Conservation (phyloP, 2,113 vertebrate genomes). For the Cettia cetti region DNA sequence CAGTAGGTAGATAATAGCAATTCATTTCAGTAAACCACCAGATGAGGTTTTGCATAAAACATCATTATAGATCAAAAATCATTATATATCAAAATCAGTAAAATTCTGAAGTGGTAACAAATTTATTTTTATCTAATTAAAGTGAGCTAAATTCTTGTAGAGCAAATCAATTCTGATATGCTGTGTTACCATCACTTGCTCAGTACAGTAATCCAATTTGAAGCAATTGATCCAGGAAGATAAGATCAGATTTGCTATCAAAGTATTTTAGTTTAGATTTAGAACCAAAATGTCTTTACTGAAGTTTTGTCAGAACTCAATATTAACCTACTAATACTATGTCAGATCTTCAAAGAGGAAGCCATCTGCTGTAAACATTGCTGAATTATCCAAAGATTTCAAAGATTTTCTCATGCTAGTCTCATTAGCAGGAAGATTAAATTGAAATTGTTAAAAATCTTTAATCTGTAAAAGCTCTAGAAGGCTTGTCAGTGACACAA, state of each 20-base stretch:
- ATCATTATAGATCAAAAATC: neutral
- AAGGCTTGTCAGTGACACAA: neutral
- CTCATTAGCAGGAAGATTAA: neutral
- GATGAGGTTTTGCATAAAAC: constrained; percentile 14
- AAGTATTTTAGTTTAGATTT: constrained; percentile 21
- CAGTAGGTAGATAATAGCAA: neutral
- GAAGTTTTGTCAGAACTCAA: constrained; percentile 10
- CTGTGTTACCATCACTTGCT: neutral
- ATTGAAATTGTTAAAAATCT: neutral
- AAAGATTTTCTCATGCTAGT: neutral
- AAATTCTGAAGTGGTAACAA: neutral
- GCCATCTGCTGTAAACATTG: constrained; percentile 3
- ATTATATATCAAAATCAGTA: neutral
- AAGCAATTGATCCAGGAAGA: constrained; percentile 1
- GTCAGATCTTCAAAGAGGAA: constrained; percentile 8
- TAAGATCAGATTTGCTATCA: constrained; percentile 13
- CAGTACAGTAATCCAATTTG: neutral
- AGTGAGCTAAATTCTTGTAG: neutral
- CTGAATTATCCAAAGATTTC: neutral
- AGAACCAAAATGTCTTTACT: constrained; percentile 10
- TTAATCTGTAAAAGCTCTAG: neutral
- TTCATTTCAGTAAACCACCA: constrained; percentile 1
- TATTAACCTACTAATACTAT: constrained; percentile 6
- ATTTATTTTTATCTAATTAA: constrained; percentile 18
- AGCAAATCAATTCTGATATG: constrained; percentile 15